Percentiles rank a stretch among this genome's conserved stretches.
phyloP scores from a whole-genome alignment of 2,888 invertebrate genomes.

The Pegoplata infirma region DNA sequence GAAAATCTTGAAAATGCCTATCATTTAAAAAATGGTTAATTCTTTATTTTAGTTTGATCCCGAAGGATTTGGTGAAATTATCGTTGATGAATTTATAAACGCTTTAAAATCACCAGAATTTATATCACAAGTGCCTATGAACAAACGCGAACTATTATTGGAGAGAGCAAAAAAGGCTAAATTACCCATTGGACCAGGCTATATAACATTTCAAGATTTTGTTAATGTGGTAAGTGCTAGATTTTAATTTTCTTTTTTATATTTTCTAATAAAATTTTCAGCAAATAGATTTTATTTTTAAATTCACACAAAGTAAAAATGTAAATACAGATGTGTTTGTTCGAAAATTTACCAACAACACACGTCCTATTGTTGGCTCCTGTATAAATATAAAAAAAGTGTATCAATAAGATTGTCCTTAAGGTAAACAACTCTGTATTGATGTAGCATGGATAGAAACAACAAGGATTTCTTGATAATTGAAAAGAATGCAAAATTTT shows the following conservation, averaged over 20 bases:
- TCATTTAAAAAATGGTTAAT: no score
- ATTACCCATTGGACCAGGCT: constrained; percentile 80
- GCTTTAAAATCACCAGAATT: constrained; percentile 89
- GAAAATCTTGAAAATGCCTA: no score
- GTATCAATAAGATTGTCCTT: neutral
- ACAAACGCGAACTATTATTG: constrained; percentile 86
- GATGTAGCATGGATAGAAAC: neutral
- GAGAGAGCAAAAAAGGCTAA: constrained; percentile 86
- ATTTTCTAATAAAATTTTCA: neutral
- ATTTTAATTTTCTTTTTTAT: neutral
- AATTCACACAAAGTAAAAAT: constrained; percentile 10
- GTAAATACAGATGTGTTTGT: constrained; percentile 50
- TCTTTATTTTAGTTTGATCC: constrained; percentile 87
- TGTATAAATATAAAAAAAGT: neutral
- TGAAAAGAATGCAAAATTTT: neutral
- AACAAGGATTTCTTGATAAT: neutral
- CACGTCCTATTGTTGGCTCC: neutral
- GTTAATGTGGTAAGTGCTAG: constrained; percentile 94
- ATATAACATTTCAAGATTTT: constrained; percentile 95
- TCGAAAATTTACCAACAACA: neutral
- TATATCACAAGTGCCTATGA: constrained; percentile 85
- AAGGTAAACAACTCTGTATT: neutral
- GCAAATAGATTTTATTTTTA: no score
- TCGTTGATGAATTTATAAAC: constrained; percentile 89
- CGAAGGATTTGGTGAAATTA: constrained; percentile 95